These are phyloP conservation scores for Lophotriccus pileatus DNA, from an alignment of 2,797 vertebrate genomes.

Conservation along the genomic window DNA sequence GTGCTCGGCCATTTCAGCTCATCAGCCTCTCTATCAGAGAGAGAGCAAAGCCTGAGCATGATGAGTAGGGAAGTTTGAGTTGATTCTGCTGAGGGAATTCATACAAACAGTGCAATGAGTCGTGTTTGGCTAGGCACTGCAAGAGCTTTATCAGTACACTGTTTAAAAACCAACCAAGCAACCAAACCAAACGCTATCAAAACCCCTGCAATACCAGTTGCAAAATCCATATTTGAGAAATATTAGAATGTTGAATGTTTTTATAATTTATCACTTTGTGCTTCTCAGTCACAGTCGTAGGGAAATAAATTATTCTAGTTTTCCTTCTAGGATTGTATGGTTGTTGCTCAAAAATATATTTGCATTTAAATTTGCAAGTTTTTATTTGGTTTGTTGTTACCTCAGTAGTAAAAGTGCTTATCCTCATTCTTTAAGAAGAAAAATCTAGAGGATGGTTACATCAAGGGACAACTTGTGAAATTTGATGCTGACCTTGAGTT, in stretches of 20 bases:
- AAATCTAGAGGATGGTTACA: neutral
- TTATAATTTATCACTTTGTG: neutral
- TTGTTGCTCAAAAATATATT: neutral
- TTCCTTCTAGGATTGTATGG: neutral
- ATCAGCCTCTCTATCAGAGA: neutral
- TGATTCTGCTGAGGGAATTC: neutral
- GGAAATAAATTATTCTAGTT: neutral
- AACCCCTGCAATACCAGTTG: neutral
- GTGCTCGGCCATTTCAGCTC: neutral
- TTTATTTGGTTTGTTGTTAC: neutral
- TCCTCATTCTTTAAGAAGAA: neutral
- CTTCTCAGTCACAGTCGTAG: neutral
- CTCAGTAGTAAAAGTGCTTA: neutral
- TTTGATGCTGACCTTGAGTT: neutral
- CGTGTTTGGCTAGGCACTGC: neutral
- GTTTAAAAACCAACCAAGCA: neutral
- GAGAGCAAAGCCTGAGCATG: neutral
- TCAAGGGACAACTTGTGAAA: neutral
- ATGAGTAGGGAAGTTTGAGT: neutral
- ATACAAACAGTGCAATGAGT: too few species aligned
- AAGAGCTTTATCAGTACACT: neutral
- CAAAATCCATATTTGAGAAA: neutral
- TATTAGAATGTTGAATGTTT: neutral
- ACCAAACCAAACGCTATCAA: neutral
- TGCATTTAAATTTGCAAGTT: neutral